These are phyloP conservation scores for Pogonognathellus flavescens DNA, from an alignment of 1,140 invertebrate genomes.

Conservation along the genomic window DNA sequence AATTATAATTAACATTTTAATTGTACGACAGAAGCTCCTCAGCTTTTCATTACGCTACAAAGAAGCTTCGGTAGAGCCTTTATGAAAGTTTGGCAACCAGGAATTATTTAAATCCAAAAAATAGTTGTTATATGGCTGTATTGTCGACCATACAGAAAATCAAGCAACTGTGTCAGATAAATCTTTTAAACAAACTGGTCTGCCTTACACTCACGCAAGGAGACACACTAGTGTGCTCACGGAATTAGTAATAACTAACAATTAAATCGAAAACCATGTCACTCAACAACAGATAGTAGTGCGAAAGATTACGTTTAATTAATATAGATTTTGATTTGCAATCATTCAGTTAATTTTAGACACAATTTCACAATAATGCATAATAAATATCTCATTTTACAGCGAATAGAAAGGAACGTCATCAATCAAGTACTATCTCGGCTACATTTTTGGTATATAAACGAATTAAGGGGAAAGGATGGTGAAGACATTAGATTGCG, in stretches of 20 bases:
- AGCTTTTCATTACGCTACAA: neutral
- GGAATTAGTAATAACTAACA: too few relatives aligned
- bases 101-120: conserved; percentile 36
- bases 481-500: conserved; percentile 10
- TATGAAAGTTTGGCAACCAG: conserved; percentile 42
- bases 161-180: neutral
- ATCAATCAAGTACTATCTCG: neutral
- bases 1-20: neutral
- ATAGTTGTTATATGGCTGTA: conserved; percentile 36
- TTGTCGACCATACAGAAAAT: too few relatives aligned
- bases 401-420: neutral
- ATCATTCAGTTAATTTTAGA: neutral
- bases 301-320: too few relatives aligned
- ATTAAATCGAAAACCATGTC: too few relatives aligned
- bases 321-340: too few relatives aligned
- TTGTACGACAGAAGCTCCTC: conserved; percentile 37
- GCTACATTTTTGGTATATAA: conserved; percentile 30
- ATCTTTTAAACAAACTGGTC: neutral
- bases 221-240: too few relatives aligned
- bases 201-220: too few relatives aligned
- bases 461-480: conserved; percentile 9
- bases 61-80: neutral
- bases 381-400: conserved; percentile 28
- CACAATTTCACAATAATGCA: neutral
- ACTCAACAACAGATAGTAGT: too few relatives aligned